Conservation (phyloP, 64 coral and sea anemone species). For the Orbicella faveolata region DNA sequence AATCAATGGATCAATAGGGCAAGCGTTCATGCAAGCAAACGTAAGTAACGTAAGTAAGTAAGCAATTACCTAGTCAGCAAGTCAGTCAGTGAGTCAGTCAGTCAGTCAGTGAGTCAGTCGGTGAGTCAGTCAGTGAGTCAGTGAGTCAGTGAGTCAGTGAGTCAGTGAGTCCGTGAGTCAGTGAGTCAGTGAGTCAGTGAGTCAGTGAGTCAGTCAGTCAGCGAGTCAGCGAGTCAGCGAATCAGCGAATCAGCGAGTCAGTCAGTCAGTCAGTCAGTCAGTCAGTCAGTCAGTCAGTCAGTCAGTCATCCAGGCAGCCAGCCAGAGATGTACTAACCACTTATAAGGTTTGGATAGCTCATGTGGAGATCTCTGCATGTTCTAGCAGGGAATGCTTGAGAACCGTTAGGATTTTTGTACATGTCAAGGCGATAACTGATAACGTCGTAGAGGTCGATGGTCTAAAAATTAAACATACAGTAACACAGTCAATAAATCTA, state of each 20-base stretch:
- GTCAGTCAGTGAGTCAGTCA: too few species aligned
- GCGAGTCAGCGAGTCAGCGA: not conserved
- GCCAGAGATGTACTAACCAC: slow-evolving; percentile 18
- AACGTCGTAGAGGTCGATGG: slow-evolving; percentile 26
- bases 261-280: not conserved
- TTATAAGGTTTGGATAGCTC: slow-evolving; percentile 44
- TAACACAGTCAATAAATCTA: too few species aligned
- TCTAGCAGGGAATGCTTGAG: slow-evolving; percentile 46
- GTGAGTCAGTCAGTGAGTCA: not conserved
- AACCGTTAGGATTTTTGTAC: slow-evolving; percentile 54
- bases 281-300: not conserved
- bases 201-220: not conserved
- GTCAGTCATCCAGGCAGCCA: not conserved
- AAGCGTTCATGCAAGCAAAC: too few species aligned
- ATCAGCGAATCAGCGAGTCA: not conserved
- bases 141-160: not conserved
- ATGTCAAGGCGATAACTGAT: slow-evolving; percentile 50
- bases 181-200: too few species aligned
- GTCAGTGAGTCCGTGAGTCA: not conserved
- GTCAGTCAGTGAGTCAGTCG: not conserved
- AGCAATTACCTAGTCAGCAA: too few species aligned
- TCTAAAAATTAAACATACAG: slow-evolving; percentile 4
- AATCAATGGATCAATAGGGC: too few species aligned
- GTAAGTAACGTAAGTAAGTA: too few species aligned
- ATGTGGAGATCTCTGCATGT: slow-evolving; percentile 69